phyloP scores from a whole-genome alignment of 2,797 vertebrate species.

The Phoxinus dragarum region DNA sequence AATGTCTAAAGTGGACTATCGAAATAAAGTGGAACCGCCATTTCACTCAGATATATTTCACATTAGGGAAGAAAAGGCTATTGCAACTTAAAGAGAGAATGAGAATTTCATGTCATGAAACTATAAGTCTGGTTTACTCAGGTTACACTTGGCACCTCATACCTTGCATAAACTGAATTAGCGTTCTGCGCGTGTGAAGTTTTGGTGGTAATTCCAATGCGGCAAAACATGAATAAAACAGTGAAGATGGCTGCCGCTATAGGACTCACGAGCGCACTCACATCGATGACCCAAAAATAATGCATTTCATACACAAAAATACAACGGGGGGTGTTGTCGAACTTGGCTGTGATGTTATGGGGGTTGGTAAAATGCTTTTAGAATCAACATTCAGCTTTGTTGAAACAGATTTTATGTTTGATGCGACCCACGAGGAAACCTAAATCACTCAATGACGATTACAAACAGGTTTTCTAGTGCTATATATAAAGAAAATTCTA shows the following conservation, averaged over 20 bases:
- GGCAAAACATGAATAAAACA: constrained; percentile 3
- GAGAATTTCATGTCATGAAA: too few relatives aligned
- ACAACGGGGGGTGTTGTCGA: not conserved
- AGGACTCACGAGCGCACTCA: not conserved
- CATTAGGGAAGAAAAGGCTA: too few relatives aligned
- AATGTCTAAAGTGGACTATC: too few relatives aligned
- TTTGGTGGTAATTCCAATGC: not conserved
- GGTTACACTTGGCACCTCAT: not conserved
- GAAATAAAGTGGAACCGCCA: too few relatives aligned
- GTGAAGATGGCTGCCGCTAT: too few relatives aligned
- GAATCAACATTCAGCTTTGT: constrained; percentile 9
- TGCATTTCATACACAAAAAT: not conserved
- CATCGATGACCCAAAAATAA: not conserved
- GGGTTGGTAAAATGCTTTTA: constrained; percentile 3
- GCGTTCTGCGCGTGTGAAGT: not conserved
- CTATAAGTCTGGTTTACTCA: not conserved
- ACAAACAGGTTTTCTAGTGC: constrained; percentile 13
- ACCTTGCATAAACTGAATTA: not conserved
- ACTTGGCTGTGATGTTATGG: not conserved
- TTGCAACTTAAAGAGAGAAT: too few relatives aligned
- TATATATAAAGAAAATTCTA: not conserved
- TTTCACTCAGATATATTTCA: too few relatives aligned
- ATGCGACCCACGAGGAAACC: not conserved
- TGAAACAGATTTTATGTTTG: constrained; percentile 18
- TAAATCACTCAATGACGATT: constrained; percentile 19